A percentile compares a stretch with the other conserved stretches of the same genome.
Evolutionary conservation across 2,888 invertebrate genomes (phyloP).

Genomic region (Amblyteles armatorius): DNA sequence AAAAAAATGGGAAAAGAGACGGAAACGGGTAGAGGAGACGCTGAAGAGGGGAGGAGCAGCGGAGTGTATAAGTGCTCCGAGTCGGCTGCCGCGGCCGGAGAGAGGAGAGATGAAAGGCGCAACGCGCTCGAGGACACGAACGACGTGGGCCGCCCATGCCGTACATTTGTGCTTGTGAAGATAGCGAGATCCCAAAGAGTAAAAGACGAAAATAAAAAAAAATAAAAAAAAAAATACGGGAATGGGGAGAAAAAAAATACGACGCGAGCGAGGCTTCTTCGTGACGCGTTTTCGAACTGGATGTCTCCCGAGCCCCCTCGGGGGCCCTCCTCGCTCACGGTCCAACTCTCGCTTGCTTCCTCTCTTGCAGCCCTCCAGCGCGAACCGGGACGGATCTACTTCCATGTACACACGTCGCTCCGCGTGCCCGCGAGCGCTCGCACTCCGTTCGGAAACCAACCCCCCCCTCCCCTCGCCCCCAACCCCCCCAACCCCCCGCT

Average conservation of each 20-base stretch:
- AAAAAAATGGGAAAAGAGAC: constrained; percentile 27
- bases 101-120: constrained; percentile 83
- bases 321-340: constrained; percentile 30
- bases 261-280: constrained; percentile 24
- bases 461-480: no score
- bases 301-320: constrained; percentile 34
- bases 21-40: constrained; percentile 54
- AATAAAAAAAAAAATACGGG: constrained; percentile 30
- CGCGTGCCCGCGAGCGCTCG: constrained; percentile 26
- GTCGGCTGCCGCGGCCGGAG: constrained; percentile 70
- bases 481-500: no score
- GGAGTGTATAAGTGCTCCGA: constrained; percentile 83
- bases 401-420: constrained; percentile 14
- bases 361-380: constrained; percentile 30
- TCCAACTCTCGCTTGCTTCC: constrained; percentile 21
- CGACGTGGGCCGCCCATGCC: constrained; percentile 43
- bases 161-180: constrained; percentile 60
- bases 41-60: constrained; percentile 61
- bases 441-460: not conserved
- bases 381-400: constrained; percentile 10
- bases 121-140: constrained; percentile 80
- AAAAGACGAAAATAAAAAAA: constrained; percentile 44
- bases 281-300: constrained; percentile 38
- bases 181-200: constrained; percentile 46
- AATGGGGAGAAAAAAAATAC: constrained; percentile 47